phyloP scores from a whole-genome alignment of 2,113 vertebrate species.

The Otis tarda region DNA sequence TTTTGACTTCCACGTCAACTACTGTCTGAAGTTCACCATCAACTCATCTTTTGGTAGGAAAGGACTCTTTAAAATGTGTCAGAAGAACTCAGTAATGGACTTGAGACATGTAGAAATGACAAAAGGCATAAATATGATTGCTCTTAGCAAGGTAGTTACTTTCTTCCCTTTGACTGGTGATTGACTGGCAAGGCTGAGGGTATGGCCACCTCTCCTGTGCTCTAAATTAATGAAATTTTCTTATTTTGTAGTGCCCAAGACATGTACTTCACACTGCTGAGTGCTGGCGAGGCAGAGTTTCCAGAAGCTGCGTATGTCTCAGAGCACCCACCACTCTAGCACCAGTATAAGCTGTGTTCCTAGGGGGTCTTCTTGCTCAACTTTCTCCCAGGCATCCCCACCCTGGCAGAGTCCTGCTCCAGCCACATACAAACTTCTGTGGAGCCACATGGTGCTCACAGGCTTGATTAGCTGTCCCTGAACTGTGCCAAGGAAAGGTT shows the following conservation, averaged over 20 bases:
- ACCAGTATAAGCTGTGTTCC: background rate
- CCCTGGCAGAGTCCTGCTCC: background rate
- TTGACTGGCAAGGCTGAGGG: background rate
- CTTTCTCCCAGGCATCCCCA: background rate
- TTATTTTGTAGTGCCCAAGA: background rate
- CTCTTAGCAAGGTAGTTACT: background rate
- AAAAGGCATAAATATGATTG: background rate
- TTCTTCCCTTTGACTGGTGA: background rate
- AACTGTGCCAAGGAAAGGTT: background rate
- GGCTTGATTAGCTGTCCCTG: background rate
- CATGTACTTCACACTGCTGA: background rate
- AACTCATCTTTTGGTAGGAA: background rate
- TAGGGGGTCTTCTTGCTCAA: background rate
- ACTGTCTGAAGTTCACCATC: background rate
- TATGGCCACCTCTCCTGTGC: background rate
- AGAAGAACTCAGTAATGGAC: background rate
- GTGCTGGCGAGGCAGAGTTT: background rate
- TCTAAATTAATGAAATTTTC: background rate
- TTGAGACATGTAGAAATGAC: background rate
- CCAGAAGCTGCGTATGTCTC: background rate
- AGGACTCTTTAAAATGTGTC: background rate
- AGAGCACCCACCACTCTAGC: background rate
- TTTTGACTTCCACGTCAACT: background rate
- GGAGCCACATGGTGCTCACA: background rate
- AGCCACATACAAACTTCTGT: background rate